phyloP scores from a whole-genome alignment of 1,140 invertebrate genomes.

The Acyrthosiphon pisum region DNA sequence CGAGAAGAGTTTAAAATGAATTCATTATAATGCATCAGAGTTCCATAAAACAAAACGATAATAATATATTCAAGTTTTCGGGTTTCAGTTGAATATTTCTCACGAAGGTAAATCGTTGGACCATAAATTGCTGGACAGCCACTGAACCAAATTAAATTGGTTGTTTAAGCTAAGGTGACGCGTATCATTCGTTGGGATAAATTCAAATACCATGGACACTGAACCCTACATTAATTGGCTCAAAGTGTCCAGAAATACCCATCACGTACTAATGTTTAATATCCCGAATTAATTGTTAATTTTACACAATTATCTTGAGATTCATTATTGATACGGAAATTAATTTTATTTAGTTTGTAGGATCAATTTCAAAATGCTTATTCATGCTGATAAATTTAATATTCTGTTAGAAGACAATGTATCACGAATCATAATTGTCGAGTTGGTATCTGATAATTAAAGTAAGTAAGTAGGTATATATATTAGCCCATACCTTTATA shows the following conservation, averaged over 20 bases:
- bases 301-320: not conserved
- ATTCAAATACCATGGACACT: not conserved
- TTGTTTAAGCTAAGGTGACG: not conserved
- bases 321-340: not conserved
- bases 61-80: not conserved
- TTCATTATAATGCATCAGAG: not conserved
- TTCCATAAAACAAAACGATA: not conserved
- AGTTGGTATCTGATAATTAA: not conserved
- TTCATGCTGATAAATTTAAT: not conserved
- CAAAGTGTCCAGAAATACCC: not conserved
- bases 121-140: not conserved
- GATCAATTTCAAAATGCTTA: not conserved
- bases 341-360: not conserved
- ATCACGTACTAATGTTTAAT: not conserved
- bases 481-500: too few relatives aligned
- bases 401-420: not conserved
- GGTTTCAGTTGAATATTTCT: not conserved
- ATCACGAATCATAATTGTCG: not conserved
- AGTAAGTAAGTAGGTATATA: not conserved
- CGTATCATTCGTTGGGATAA: not conserved
- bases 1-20: not conserved
- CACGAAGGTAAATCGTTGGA: not conserved
- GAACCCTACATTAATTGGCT: not conserved
- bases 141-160: not conserved
- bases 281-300: not conserved